Conservation (phyloP, 2,888 invertebrate genomes). For the Athetis lepigone region DNA sequence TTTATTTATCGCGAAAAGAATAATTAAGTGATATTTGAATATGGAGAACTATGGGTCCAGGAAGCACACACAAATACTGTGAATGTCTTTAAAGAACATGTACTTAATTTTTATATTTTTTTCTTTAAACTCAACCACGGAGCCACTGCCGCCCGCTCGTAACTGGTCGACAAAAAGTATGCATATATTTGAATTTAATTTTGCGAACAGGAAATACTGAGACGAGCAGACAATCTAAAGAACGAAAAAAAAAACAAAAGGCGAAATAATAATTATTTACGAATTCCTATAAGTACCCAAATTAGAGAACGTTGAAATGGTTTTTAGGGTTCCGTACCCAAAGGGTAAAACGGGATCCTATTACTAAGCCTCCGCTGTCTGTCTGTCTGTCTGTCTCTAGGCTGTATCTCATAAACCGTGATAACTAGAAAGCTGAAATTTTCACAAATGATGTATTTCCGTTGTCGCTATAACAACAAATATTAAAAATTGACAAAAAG, state of each 20-base stretch:
- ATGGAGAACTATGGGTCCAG: constrained; percentile 64
- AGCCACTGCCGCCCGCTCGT: constrained; percentile 67
- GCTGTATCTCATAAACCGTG: no score
- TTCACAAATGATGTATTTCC: no score
- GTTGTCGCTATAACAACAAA: no score
- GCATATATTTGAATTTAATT: constrained; percentile 89
- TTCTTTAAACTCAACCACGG: constrained; percentile 64
- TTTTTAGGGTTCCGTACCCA: no score
- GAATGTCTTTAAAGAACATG: constrained; percentile 68
- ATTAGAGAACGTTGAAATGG: constrained; percentile 37
- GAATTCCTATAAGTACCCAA: constrained; percentile 35
- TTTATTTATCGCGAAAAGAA: constrained; percentile 4
- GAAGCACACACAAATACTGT: constrained; percentile 70
- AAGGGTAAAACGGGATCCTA: no score
- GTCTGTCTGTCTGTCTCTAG: no score
- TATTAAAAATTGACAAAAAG: no score
- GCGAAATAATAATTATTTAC: constrained; percentile 56
- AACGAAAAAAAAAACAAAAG: constrained; percentile 65
- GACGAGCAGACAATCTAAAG: constrained; percentile 73
- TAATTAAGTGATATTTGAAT: constrained; percentile 12
- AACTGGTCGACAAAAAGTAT: constrained; percentile 85
- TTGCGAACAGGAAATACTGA: constrained; percentile 86
- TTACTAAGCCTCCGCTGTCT: no score
- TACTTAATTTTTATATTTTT: constrained; percentile 66
- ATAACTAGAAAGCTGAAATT: no score